Evolutionary conservation across 2,888 invertebrate genomes (phyloP), one percentile per base, ranked within the genome.

Genomic region (Dryococelus australis): DNA sequence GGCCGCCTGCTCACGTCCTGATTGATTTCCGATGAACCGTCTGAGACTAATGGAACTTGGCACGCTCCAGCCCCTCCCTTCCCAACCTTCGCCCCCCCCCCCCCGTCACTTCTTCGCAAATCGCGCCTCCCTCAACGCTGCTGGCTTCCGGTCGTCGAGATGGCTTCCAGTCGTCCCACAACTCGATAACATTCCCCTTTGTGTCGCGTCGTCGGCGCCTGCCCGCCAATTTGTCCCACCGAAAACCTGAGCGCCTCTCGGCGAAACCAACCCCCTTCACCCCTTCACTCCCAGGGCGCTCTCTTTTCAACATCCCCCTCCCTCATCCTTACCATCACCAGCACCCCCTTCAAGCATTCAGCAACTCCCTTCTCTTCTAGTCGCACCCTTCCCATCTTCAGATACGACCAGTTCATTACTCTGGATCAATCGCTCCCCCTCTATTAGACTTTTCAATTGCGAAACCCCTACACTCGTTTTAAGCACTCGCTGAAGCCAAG

Each of bases 21-120:
- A 10, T 65, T n/a, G 65, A 65, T 65, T 65, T 65, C 65, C 65
- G 65, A 65, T 65, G 65, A 65, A 65, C 65, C 65, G 65, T 16
- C 65, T 65, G 65, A 65, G 65, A 65, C 65, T 65, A 65, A 65
- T 65, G 65, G 65, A 65, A 65, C 65, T 65, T 65, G 65, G 65
- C 65, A 65, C 24, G 24, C 65, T 6, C 65, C 51, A 5, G 12
- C 12, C 2, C 65, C 65, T 24, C 16, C n/a, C 65, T 24, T 65
- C 65, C 65, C 10, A 20, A 65, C 65, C 65, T 12, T 24, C 65
- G 5, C 65, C 13, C 24, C 65, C 8, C n/a, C 65, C 65, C 1
- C 35, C 35, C 1, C 1, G 2, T 3, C 35, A 3, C 35, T 35
- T 65, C n/a, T 65, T n/a, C 65, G 2, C 65, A 20, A 65, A 65